These are phyloP conservation scores for Scophthalmus maximus DNA, from an alignment of 2,113 vertebrate species.

Conservation along the genomic window DNA sequence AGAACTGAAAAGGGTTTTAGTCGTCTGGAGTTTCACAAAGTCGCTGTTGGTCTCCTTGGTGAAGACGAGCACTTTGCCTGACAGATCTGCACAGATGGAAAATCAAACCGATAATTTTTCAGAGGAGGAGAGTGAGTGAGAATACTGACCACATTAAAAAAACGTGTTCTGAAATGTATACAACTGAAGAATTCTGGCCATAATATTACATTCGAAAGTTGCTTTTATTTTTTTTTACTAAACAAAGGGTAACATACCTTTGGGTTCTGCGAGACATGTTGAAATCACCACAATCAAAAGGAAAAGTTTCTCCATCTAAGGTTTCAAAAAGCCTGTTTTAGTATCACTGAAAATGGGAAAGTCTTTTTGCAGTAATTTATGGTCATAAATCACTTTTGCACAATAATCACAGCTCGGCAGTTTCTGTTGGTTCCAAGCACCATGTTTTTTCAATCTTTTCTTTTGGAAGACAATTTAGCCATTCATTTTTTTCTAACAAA, in stretches of 20 bases:
- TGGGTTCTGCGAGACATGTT: background rate
- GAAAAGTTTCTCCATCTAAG: background rate
- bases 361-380: no score
- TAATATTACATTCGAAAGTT: no score
- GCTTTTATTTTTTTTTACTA: no score
- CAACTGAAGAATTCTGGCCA: background rate
- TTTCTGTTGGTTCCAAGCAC: no score
- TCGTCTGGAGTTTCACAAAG: slow-evolving; percentile 42
- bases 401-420: no score
- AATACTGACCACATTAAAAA: background rate
- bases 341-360: background rate
- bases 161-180: background rate
- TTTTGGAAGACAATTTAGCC: no score
- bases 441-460: no score
- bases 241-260: background rate
- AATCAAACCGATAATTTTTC: background rate
- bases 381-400: no score
- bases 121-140: background rate
- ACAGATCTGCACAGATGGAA: background rate
- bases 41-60: slow-evolving; percentile 11
- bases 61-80: slow-evolving; percentile 60
- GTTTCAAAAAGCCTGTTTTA: background rate
- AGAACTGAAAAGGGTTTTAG: background rate
- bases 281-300: background rate
- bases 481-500: no score